Evolutionary conservation across 2,888 invertebrate genomes (phyloP), one percentile per base, ranked within the genome.

Genomic region (Aporophyla nigra): DNA sequence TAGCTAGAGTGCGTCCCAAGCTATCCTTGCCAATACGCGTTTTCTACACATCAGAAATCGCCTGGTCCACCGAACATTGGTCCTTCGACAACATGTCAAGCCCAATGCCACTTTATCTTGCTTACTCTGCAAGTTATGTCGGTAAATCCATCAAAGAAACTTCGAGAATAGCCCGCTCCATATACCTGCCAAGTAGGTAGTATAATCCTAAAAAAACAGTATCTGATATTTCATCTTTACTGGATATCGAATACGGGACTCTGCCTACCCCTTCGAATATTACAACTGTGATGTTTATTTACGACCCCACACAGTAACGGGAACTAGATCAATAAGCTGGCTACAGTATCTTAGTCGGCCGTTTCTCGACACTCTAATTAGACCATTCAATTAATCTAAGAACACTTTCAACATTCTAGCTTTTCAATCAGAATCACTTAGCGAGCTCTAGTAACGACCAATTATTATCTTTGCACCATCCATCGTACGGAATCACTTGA

Each of bases 401-500:
- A 56, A 65, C 49, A 65, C 68, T 82, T 82, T 68, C 67, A 71
- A 49, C 58, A 33, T 19, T 14, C 21, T 4, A 51, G 53, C n/a
- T 77, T 68, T 72, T 81, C 70, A 78, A 80, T 80, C 67, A 54
- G 53, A 7, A 74, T 74, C 67, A 69, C 63, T 74, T 27, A 74
- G n/a, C 71, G 0, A 49, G 71, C 19, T 68, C 46, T 53, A 46
- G 51, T 65, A 58, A 69, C 49, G 71, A 75, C 71, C 75, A 69
- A 75, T 79, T 74, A 66, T 62, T 79, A 83, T 79, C 79, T 71
- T 19, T 54, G 0, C 7, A 7, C 27, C 68, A 71, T 82, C 21
- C 33, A 69, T 79, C 79, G 40, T 56, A n/a, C 7, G n/a, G 21
- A 66, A 78, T n/a, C 40, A 61, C 43, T 72, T 66, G 53, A 43